A percentile compares a stretch with the other conserved stretches of the same genome.
Evolutionary conservation across 2,797 vertebrate species (phyloP).

Genomic region (Cryptoprocta ferox): DNA sequence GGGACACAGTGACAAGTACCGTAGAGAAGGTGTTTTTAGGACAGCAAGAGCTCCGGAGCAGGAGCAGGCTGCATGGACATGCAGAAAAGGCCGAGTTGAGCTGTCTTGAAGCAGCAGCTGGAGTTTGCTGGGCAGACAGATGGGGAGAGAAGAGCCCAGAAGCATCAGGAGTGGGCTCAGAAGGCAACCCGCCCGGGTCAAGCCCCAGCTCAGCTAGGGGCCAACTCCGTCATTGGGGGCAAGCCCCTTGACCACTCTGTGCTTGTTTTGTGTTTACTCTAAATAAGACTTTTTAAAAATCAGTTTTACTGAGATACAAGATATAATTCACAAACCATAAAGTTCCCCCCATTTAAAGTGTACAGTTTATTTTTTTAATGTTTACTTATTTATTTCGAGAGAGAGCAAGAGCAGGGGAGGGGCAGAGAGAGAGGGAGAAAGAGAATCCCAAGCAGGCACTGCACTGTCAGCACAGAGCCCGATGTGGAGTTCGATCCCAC

Average conservation of each 20-base stretch:
- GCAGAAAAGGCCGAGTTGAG: not conserved
- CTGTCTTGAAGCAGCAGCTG: not conserved
- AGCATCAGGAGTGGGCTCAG: not conserved
- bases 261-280: not conserved
- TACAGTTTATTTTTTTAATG: too few species aligned
- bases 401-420: too few species aligned
- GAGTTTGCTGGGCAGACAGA: not conserved
- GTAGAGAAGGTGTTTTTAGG: not conserved
- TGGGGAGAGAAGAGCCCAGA: not conserved
- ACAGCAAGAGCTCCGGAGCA: not conserved
- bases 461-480: too few species aligned
- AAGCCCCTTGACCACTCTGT: not conserved
- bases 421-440: too few species aligned
- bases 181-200: not conserved
- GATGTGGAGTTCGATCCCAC: too few species aligned
- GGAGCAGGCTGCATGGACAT: not conserved
- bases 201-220: not conserved
- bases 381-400: too few species aligned
- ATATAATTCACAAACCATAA: not conserved
- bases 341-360: not conserved
- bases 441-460: too few species aligned
- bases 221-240: not conserved
- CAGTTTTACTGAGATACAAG: not conserved
- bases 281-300: not conserved
- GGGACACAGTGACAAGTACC: not conserved